phyloP scores from a whole-genome alignment of 2,797 vertebrate species.

The Etheostoma nigrum region DNA sequence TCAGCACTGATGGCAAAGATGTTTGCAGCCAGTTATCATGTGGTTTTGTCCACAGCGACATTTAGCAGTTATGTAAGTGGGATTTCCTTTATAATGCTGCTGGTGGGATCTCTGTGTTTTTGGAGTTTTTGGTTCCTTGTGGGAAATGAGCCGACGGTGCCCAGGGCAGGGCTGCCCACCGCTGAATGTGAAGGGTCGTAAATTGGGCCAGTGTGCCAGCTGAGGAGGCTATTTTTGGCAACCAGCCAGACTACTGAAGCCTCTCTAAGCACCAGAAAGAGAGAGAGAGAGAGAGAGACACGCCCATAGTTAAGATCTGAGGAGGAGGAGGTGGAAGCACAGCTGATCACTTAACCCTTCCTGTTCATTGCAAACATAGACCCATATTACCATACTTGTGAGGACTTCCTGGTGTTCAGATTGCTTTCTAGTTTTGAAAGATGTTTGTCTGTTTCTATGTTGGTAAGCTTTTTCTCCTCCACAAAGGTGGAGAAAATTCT shows the following conservation, averaged over 20 bases:
- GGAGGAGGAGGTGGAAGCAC: slow-evolving; percentile 53
- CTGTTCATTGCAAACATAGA: slow-evolving; percentile 19
- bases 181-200: slow-evolving; percentile 65
- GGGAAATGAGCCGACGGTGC: slow-evolving; percentile 51
- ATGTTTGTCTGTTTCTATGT: not conserved
- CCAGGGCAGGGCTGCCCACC: slow-evolving; percentile 53
- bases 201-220: slow-evolving; percentile 80
- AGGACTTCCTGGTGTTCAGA: slow-evolving; percentile 1
- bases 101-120: slow-evolving; percentile 51
- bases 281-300: slow-evolving; percentile 26
- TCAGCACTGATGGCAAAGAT: slow-evolving; percentile 12
- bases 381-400: not conserved
- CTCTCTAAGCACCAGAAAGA: slow-evolving; percentile 46
- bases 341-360: slow-evolving; percentile 69
- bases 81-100: slow-evolving; percentile 12
- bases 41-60: slow-evolving; percentile 24
- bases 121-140: slow-evolving; percentile 43
- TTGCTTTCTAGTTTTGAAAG: not conserved
- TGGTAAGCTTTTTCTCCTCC: not conserved
- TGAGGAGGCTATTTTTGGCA: slow-evolving; percentile 79
- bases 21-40: slow-evolving; percentile 8
- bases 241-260: slow-evolving; percentile 70
- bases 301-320: slow-evolving; percentile 63
- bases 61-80: slow-evolving; percentile 16
- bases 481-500: not conserved